These are phyloP conservation scores for Hipposideros armiger DNA, from an alignment of 2,113 vertebrate genomes.

Conservation along the genomic window DNA sequence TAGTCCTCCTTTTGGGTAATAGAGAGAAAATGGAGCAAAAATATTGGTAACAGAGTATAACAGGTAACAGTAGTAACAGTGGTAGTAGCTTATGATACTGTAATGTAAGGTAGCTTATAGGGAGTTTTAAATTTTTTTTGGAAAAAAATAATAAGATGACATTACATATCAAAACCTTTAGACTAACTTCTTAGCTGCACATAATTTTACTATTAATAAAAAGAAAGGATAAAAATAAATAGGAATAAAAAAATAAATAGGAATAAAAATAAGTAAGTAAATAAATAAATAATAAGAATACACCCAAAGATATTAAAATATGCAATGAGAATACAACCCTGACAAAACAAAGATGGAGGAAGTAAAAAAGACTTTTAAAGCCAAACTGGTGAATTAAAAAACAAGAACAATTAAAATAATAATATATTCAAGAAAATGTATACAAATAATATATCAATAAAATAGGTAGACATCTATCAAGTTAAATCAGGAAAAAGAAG, in stretches of 20 bases:
- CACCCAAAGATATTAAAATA: not conserved
- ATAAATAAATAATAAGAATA: not conserved
- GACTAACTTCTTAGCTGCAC: not conserved
- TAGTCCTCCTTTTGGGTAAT: not conserved
- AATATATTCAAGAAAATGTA: not conserved
- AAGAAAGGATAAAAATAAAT: not conserved
- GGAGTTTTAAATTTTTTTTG: not conserved
- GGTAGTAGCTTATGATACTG: not conserved
- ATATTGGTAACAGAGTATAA: not conserved
- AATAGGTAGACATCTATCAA: not conserved
- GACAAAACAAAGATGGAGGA: not conserved
- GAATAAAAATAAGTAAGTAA: no score
- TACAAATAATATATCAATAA: not conserved
- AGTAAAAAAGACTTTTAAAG: slow-evolving; percentile 16
- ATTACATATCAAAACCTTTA: not conserved
- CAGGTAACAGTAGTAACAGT: not conserved
- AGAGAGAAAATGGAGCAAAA: not conserved
- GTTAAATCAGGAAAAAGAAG: not conserved
- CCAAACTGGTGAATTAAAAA: not conserved
- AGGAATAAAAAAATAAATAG: not conserved
- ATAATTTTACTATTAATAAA: not conserved
- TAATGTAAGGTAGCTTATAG: not conserved
- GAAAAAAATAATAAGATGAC: not conserved
- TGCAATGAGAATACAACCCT: not conserved
- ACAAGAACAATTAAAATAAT: not conserved